Base-by-base conservation (phyloP, 2,888 invertebrate species). In the Thereva nobilitata region DNA sequence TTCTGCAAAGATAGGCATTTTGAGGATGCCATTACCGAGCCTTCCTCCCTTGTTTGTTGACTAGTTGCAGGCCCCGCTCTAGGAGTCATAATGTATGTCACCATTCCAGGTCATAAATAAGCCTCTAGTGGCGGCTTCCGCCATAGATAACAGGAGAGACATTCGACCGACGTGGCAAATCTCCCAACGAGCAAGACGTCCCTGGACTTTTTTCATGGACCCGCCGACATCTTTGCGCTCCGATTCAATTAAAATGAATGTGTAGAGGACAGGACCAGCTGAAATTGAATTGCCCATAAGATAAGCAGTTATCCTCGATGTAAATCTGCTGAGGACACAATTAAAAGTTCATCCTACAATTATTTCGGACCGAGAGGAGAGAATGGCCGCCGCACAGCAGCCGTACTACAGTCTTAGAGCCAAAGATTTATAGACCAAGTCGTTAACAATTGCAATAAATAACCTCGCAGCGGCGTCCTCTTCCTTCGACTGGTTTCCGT, bases 371-470 rank as follows among this genome's bases (percentile, higher is more conserved):
- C 68, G 61, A 49, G 67, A 57, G 52, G 44, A 41, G 53, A 66
- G 68, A 66, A 68, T 68, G 56, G 67, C 35, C n/a, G 40, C 53
- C 50, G 37, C 53, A 41, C 5, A 41, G 44, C 52, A 23, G 52
- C 42, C 35, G 64, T 70, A 66, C 65, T 67, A 23, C 67, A 64
- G 57, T 53, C 63, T 50, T 23, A 66, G 64, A 56, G 53, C 55
- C 64, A 45, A 67, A 73, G 72, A 73, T 73, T 73, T 73, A 73
- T 73, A 67, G 72, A 70, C 66, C 71, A 72, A 73, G 72, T 72
- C 73, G 72, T 72, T 73, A 73, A 72, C 73, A 72, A 72, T 72
- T 73, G 73, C 70, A 73, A 73, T 73, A 73, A 73, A 73, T 73
- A 72, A 73, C 72, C 68, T 71, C 70, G 71, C 71, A 69, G 70